Conservation (phyloP, 1,140 invertebrate species). For the Brachionus asplanchnoidis region DNA sequence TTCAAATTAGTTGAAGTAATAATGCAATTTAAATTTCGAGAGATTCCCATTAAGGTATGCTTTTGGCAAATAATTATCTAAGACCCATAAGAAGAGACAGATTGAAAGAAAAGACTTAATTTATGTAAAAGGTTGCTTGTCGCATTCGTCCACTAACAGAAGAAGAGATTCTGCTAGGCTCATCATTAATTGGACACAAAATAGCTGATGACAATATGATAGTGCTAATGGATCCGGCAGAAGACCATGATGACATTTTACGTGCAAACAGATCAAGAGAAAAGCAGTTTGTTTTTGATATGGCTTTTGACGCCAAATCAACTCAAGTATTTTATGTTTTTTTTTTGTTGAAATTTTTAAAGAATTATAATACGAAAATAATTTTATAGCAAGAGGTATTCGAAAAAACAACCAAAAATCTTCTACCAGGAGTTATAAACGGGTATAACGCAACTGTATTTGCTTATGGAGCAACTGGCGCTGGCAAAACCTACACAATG, state of each 20-base stretch:
- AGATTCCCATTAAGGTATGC: too few species aligned
- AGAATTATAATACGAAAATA: background rate
- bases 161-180: conserved; percentile 57
- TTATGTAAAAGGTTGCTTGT: conserved; percentile 58
- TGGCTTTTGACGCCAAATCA: conserved; percentile 66
- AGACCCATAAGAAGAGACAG: too few species aligned
- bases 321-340: conserved; percentile 52
- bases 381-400: conserved; percentile 73
- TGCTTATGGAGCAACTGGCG: conserved; percentile 86
- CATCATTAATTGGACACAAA: conserved; percentile 58
- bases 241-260: conserved; percentile 64
- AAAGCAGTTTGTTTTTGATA: conserved; percentile 79
- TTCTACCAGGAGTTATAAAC: conserved; percentile 63
- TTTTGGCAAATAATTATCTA: too few species aligned
- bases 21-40: too few species aligned
- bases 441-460: conserved; percentile 81
- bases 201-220: conserved; percentile 61
- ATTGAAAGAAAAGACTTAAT: background rate
- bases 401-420: conserved; percentile 62
- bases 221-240: conserved; percentile 63
- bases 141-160: conserved; percentile 60
- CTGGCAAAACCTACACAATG: conserved; percentile 97
- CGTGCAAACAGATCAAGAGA: conserved; percentile 65
- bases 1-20: too few species aligned
- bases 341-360: background rate